phyloP scores from a whole-genome alignment of 2,113 vertebrate species.

The Scalopus aquaticus region DNA sequence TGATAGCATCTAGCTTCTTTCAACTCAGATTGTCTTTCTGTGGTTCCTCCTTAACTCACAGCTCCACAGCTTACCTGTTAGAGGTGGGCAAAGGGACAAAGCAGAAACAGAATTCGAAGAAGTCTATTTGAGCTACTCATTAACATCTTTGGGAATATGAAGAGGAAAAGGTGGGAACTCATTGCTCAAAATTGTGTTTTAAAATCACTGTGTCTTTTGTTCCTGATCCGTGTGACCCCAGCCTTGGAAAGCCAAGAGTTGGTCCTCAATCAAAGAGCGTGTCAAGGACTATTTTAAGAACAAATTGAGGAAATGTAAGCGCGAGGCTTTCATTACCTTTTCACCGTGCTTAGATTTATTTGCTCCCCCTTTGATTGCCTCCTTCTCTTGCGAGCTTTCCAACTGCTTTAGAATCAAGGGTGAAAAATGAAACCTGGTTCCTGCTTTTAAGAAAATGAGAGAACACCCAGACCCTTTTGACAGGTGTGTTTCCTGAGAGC shows the following conservation, averaged over 20 bases:
- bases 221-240: slow-evolving; percentile 22
- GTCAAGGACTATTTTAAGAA: slow-evolving; percentile 63
- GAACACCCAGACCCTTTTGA: background rate
- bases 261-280: slow-evolving; percentile 57
- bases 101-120: background rate
- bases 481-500: slow-evolving; percentile 63
- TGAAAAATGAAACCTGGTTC: slow-evolving; percentile 75
- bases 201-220: slow-evolving; percentile 53
- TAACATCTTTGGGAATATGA: background rate
- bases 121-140: slow-evolving; percentile 27
- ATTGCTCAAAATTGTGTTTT: slow-evolving; percentile 41
- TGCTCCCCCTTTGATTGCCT: background rate
- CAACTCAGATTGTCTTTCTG: background rate
- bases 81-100: background rate
- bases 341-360: slow-evolving; percentile 60
- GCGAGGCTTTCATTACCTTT: slow-evolving; percentile 58
- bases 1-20: background rate
- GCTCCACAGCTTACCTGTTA: background rate
- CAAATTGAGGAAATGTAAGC: slow-evolving; percentile 66
- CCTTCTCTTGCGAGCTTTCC: slow-evolving; percentile 52
- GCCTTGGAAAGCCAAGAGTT: slow-evolving; percentile 37
- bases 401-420: slow-evolving; percentile 43
- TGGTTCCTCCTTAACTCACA: background rate
- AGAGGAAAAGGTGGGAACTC: slow-evolving; percentile 58
- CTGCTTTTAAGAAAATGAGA: slow-evolving; percentile 80